Conservation (phyloP, 1,140 invertebrate species). For the Parasteatoda tepidariorum region DNA sequence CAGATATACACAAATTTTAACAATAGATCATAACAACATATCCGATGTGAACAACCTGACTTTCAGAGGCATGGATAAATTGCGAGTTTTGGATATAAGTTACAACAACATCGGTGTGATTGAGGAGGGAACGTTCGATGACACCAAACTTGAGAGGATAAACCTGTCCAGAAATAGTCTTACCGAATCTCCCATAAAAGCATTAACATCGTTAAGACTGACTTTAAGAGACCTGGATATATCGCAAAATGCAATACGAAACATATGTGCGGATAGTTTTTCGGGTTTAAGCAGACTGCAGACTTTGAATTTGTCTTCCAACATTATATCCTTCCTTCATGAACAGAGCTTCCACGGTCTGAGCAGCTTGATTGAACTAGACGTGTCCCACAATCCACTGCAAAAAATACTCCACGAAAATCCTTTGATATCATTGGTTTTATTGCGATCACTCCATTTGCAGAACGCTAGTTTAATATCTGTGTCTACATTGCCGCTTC, state of each 20-base stretch:
- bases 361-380: constrained; percentile 79
- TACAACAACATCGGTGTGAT: constrained; percentile 81
- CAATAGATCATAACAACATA: constrained; percentile 75
- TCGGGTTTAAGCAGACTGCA: constrained; percentile 22
- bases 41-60: constrained; percentile 4
- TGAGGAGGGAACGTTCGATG: constrained; percentile 68
- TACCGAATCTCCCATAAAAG: neutral
- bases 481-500: neutral
- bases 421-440: constrained; percentile 8
- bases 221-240: constrained; percentile 33
- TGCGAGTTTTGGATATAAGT: constrained; percentile 77
- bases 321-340: constrained; percentile 80
- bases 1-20: constrained; percentile 65
- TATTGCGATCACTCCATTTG: constrained; percentile 33
- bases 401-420: constrained; percentile 5
- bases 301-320: constrained; percentile 67
- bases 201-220: neutral
- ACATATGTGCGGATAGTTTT: constrained; percentile 25
- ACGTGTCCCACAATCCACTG: constrained; percentile 70
- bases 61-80: neutral
- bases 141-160: constrained; percentile 52
- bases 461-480: constrained; percentile 41
- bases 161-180: constrained; percentile 59
- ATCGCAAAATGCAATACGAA: constrained; percentile 19
- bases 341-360: constrained; percentile 79